These are phyloP conservation scores for Helobdella robusta DNA, from an alignment of 2,888 invertebrate genomes.

Conservation along the genomic window DNA sequence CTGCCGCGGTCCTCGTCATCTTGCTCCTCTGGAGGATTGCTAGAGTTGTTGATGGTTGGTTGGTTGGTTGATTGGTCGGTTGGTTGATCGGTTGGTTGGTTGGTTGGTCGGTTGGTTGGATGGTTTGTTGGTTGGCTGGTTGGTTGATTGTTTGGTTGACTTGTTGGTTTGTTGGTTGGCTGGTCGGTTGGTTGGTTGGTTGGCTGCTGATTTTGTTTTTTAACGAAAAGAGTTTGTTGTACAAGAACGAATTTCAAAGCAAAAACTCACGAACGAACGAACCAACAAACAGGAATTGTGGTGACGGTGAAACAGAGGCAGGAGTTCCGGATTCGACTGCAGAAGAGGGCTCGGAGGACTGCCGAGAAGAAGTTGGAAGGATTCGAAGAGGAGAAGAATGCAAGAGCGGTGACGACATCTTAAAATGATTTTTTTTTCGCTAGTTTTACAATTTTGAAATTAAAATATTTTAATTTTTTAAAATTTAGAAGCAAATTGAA, in stretches of 20 bases:
- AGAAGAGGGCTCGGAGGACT: slow-evolving; percentile 32
- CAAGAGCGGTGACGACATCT: slow-evolving; percentile 26
- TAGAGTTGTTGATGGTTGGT: slow-evolving; percentile 35
- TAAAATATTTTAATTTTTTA: not conserved
- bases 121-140: too few species aligned
- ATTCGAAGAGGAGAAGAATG: slow-evolving; percentile 30
- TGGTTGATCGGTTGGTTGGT: too few species aligned
- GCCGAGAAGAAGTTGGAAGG: slow-evolving; percentile 31
- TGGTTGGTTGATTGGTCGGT: too few species aligned
- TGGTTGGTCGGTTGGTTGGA: too few species aligned
- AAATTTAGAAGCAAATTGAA: slow-evolving; percentile 32
- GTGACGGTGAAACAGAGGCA: slow-evolving; percentile 34
- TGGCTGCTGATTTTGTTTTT: too few species aligned
- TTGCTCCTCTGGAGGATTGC: slow-evolving; percentile 36
- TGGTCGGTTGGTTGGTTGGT: too few species aligned
- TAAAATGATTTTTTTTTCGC: not conserved
- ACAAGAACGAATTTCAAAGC: too few species aligned
- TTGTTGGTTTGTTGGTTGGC: too few species aligned
- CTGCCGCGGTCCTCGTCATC: slow-evolving; percentile 35
- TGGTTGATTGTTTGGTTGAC: too few species aligned
- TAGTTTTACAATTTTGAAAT: not conserved
- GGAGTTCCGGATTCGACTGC: slow-evolving; percentile 34
- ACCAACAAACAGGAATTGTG: slow-evolving; percentile 33
- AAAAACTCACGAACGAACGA: too few species aligned
- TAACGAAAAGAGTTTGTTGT: too few species aligned